These are phyloP conservation scores for Salmo trutta DNA, from an alignment of 2,797 vertebrate species.

Conservation along the genomic window DNA sequence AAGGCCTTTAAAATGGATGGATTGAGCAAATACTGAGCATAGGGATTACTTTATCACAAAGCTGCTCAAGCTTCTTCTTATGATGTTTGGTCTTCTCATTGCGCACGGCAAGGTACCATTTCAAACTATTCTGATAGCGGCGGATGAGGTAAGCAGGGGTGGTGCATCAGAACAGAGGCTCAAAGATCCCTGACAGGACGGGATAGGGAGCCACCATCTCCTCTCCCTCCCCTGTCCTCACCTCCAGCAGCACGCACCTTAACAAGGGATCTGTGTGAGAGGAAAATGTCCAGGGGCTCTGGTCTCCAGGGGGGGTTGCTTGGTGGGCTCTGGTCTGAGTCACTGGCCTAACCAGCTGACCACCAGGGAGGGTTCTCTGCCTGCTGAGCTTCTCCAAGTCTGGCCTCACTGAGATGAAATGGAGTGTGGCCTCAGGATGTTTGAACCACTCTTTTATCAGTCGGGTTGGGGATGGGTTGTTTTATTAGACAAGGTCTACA, in stretches of 20 bases:
- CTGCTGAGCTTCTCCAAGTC: background rate
- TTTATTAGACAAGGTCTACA: background rate
- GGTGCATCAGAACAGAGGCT: background rate
- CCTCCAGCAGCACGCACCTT: background rate
- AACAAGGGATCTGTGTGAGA: background rate
- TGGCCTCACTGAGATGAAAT: background rate
- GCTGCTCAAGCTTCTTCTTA: background rate
- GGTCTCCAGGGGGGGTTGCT: background rate
- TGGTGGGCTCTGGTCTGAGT: background rate
- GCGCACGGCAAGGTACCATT: constrained; percentile 23
- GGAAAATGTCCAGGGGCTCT: background rate
- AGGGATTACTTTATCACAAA: constrained; percentile 2
- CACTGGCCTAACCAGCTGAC: background rate
- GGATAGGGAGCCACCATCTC: background rate
- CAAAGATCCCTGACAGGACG: constrained; percentile 16
- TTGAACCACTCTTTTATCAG: background rate
- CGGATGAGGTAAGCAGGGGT: background rate
- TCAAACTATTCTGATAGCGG: constrained; percentile 19
- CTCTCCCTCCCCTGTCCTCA: background rate
- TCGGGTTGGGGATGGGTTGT: background rate
- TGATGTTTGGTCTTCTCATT: background rate
- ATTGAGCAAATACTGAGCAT: no score
- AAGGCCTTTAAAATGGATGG: background rate
- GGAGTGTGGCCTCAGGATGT: background rate
- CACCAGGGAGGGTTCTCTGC: background rate